Conservation (phyloP, 2,888 invertebrate species). For the Aradus depressus region DNA sequence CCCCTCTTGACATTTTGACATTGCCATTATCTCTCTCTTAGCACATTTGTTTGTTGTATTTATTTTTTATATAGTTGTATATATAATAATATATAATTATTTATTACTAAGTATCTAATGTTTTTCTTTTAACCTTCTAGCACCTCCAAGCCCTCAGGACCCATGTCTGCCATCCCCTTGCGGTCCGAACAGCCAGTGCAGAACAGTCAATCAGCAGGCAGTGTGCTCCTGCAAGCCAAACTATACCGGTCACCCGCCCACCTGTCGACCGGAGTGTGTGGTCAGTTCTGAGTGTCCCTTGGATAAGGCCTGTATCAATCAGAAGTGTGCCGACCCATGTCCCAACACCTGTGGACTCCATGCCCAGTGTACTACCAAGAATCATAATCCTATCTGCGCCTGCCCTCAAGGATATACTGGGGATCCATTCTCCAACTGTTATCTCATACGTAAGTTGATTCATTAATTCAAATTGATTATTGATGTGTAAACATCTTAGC, state of each 20-base stretch:
- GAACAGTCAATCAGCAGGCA: slow-evolving; percentile 53
- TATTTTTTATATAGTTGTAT: too few species aligned
- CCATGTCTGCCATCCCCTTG: slow-evolving; percentile 78
- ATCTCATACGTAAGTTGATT: slow-evolving; percentile 3
- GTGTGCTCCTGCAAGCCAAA: slow-evolving; percentile 74
- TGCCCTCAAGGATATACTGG: slow-evolving; percentile 76
- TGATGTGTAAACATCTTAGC: too few species aligned
- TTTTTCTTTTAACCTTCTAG: slow-evolving; percentile 3
- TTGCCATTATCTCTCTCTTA: too few species aligned
- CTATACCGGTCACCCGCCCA: slow-evolving; percentile 66
- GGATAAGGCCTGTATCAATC: slow-evolving; percentile 72
- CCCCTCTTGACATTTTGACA: too few species aligned
- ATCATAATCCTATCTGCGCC: slow-evolving; percentile 79
- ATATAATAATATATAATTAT: too few species aligned
- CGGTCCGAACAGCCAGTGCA: slow-evolving; percentile 77
- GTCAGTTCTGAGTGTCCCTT: slow-evolving; percentile 76
- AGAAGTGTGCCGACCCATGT: slow-evolving; percentile 79
- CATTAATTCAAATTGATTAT: too few species aligned
- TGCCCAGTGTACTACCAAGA: slow-evolving; percentile 69
- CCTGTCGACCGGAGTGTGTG: slow-evolving; percentile 73
- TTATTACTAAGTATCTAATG: too few species aligned
- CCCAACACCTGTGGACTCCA: slow-evolving; percentile 76
- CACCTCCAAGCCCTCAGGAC: slow-evolving; percentile 43
- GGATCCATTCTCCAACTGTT: slow-evolving; percentile 70
- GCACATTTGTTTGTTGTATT: too few species aligned